Conservation (phyloP, 2,797 vertebrate species). For the Anas bahamensis region DNA sequence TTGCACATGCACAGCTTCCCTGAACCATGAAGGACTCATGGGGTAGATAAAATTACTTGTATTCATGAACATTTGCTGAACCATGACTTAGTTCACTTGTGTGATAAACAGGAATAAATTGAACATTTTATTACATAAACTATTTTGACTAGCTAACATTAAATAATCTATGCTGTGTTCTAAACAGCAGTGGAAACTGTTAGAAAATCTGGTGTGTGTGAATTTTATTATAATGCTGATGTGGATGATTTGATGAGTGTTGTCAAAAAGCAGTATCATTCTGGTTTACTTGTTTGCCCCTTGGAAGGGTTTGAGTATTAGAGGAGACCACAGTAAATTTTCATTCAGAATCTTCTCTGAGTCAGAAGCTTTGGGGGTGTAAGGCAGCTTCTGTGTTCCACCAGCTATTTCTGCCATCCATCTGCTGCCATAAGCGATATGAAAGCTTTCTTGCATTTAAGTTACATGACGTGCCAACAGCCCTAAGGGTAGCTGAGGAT, state of each 20-base stretch:
- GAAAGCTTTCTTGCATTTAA: background rate
- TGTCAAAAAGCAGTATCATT: background rate
- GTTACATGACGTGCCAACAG: background rate
- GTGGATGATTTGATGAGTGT: background rate
- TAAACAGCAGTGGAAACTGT: background rate
- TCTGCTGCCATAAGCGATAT: background rate
- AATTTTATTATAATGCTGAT: background rate
- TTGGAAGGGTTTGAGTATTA: background rate
- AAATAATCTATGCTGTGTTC: background rate
- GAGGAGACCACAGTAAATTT: background rate
- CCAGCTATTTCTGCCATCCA: background rate
- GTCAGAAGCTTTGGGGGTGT: background rate
- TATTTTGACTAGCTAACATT: background rate
- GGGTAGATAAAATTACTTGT: background rate
- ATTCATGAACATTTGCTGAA: slow-evolving; percentile 17
- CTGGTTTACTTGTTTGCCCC: background rate
- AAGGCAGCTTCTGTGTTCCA: background rate
- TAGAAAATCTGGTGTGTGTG: background rate
- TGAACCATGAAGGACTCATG: background rate
- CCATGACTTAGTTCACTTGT: background rate
- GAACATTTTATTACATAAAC: background rate
- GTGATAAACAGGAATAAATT: slow-evolving; percentile 14
- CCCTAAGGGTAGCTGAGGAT: background rate
- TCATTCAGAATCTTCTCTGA: background rate
- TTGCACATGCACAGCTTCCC: background rate